Evolutionary conservation across 2,113 vertebrate genomes (phyloP).

Genomic region (Oophaga pumilio): DNA sequence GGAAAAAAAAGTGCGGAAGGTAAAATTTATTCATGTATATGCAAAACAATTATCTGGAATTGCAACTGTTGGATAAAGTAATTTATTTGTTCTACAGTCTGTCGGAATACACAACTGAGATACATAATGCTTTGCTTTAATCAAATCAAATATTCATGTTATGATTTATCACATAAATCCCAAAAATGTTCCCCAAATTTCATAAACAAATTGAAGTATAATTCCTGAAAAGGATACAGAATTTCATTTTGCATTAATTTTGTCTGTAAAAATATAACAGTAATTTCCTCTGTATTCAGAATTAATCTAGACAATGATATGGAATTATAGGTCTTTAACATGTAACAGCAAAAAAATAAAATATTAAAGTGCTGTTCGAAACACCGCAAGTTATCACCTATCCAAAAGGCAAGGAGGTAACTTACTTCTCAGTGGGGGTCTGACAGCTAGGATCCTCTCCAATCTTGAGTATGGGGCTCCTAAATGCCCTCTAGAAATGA

Average conservation of each 20-base stretch:
- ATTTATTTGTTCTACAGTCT: background rate
- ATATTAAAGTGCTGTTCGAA: too few species aligned
- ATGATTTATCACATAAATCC: background rate
- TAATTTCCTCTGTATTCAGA: background rate
- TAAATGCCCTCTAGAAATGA: too few species aligned
- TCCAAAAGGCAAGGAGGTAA: too few species aligned
- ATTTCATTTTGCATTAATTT: background rate
- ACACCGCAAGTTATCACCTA: too few species aligned
- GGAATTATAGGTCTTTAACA: background rate
- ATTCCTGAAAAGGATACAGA: background rate
- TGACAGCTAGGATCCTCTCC: too few species aligned
- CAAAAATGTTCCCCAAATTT: background rate
- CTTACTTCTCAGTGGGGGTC: too few species aligned
- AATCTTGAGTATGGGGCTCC: too few species aligned
- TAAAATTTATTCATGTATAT: slow-evolving; percentile 10
- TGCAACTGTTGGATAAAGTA: background rate
- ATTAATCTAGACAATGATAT: background rate
- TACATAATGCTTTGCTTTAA: background rate
- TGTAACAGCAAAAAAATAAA: too few species aligned
- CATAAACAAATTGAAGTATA: background rate
- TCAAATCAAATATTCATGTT: background rate
- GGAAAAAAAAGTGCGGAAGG: background rate
- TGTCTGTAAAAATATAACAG: background rate
- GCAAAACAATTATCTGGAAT: background rate
- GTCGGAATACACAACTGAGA: background rate